phyloP scores from a whole-genome alignment of 2,797 vertebrate genomes.

The Dicrostonyx torquatus region DNA sequence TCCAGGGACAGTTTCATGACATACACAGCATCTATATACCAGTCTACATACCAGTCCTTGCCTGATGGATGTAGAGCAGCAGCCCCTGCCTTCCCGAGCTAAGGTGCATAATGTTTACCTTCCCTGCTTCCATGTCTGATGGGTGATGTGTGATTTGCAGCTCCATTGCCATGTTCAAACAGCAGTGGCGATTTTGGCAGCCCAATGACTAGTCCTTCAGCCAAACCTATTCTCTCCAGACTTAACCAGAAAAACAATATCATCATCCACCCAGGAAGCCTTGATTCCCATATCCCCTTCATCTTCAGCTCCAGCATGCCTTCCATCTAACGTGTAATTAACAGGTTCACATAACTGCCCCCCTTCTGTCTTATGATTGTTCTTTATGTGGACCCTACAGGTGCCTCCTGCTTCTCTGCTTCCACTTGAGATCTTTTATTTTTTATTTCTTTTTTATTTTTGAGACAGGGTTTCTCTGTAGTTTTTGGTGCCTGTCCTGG shows the following conservation, averaged over 20 bases:
- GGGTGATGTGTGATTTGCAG: background rate
- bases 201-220: background rate
- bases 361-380: background rate
- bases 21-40: background rate
- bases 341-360: background rate
- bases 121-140: background rate
- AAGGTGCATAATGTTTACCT: background rate
- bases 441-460: no score
- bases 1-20: background rate
- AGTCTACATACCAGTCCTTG: background rate
- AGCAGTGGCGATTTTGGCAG: conserved; percentile 23
- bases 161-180: conserved; percentile 6
- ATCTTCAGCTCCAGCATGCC: background rate
- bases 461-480: no score
- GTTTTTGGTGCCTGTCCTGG: no score
- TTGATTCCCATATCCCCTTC: background rate
- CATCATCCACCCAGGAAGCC: background rate
- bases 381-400: background rate
- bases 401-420: background rate
- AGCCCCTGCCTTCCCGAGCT: background rate
- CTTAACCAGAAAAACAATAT: background rate
- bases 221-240: background rate
- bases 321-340: background rate
- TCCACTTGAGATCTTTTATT: background rate
- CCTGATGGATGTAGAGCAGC: background rate